Conservation (phyloP, 2,888 invertebrate species). For the Leptodirus hochenwartii region DNA sequence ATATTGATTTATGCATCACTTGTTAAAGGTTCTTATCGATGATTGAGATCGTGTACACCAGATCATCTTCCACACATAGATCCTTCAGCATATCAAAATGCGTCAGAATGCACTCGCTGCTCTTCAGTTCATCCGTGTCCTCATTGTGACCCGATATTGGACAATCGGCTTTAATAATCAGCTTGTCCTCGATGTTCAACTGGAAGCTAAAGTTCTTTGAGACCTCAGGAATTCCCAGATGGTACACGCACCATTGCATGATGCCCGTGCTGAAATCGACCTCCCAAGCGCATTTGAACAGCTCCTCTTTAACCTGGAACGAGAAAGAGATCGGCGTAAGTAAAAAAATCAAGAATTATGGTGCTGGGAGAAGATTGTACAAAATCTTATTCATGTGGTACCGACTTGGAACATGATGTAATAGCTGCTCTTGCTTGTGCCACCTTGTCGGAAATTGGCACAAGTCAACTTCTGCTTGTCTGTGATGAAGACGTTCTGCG, state of each 20-base stretch:
- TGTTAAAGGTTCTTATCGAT: no score
- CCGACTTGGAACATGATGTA: no score
- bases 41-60: constrained; percentile 12
- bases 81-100: constrained; percentile 13
- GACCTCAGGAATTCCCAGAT: constrained; percentile 8
- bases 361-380: no score
- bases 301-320: constrained; percentile 12
- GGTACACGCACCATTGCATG: constrained; percentile 15
- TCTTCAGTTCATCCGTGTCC: constrained; percentile 7
- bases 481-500: constrained; percentile 12
- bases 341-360: no score
- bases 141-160: constrained; percentile 6
- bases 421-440: constrained; percentile 5
- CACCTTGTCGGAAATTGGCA: constrained; percentile 8
- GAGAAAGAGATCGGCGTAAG: constrained; percentile 10
- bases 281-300: constrained; percentile 16
- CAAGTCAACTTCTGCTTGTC: constrained; percentile 13
- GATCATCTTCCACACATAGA: constrained; percentile 11
- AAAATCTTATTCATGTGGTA: no score
- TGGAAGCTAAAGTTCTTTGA: neutral
- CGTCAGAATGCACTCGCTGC: constrained; percentile 10
- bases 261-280: constrained; percentile 13
- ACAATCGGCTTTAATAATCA: constrained; percentile 9
- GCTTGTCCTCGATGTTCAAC: constrained; percentile 8
- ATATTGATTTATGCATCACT: no score